phyloP scores from a whole-genome alignment of 2,888 invertebrate species.

The Chrysolina haemoptera region DNA sequence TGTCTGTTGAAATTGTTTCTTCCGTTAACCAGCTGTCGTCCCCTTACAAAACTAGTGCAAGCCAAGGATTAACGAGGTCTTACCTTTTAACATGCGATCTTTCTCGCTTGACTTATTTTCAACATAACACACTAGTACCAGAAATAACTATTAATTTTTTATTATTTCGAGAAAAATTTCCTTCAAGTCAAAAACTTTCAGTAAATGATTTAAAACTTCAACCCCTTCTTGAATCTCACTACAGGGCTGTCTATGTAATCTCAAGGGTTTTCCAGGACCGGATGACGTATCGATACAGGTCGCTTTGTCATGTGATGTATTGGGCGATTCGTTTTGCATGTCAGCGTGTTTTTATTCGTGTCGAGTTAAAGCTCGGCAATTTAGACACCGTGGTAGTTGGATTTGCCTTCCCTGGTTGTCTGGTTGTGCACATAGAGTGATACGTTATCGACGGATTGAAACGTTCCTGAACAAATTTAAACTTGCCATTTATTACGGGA shows the following conservation, averaged over 20 bases:
- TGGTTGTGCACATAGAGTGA: background rate
- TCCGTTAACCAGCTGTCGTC: too few relatives aligned
- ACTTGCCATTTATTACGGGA: background rate
- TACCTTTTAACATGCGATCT: too few relatives aligned
- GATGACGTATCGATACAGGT: background rate
- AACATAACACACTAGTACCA: too few relatives aligned
- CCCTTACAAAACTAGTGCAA: too few relatives aligned
- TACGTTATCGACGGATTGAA: background rate
- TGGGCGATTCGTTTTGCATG: constrained; percentile 21
- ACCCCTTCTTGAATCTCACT: background rate
- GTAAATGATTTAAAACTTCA: too few relatives aligned
- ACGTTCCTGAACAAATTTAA: background rate
- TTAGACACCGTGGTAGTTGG: background rate
- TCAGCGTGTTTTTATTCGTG: constrained; percentile 3
- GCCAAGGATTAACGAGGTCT: too few relatives aligned
- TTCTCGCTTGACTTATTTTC: too few relatives aligned
- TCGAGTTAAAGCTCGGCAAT: background rate
- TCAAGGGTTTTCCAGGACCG: background rate
- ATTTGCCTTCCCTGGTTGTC: background rate
- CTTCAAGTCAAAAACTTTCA: background rate
- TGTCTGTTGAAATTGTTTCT: too few relatives aligned
- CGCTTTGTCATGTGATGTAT: constrained; percentile 5
- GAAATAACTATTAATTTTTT: too few relatives aligned
- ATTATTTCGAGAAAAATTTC: too few relatives aligned
- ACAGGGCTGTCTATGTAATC: background rate